Evolutionary conservation across 1,140 invertebrate genomes (phyloP), one percentile per base, ranked within the genome.

Genomic region (Trichoplusia ni): DNA sequence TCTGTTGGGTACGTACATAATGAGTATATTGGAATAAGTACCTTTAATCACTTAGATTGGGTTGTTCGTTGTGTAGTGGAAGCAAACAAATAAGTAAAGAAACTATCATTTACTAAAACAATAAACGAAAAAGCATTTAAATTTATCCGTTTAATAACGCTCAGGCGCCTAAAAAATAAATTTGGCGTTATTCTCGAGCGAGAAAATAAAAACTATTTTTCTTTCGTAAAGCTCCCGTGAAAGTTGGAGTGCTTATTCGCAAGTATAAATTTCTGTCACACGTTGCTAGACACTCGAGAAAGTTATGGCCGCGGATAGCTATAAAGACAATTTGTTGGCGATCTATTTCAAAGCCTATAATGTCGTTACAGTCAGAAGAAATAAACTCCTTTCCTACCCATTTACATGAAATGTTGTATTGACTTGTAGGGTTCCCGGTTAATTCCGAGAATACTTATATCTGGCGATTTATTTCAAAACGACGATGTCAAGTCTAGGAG

Each of bases 171-270:
- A 63, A 63, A 49, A 53, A 54, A 59, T 40, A 49, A 49, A 31
- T 44, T 53, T 29, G 21, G 46, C 38, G 13, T 54, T 67, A 33
- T 60, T 23, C 25, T 47, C 18, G 14, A 19, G 27, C 18, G 31
- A 51, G 51, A 56, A 59, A 59, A 63, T 65, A 64, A 69, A 65
- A 66, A 65, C 68, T 53, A 66, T 69, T 78, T 68, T 67, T 71
- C 69, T 62, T 54, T 59, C 63, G 31, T 67, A 63, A 65, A 67
- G 65, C 64, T 38, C 29, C 51, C 42, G 42, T 37, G 44, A 67
- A 80, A 73, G 67, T 74, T 81, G 72, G 68, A 64, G 58, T 67
- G 63, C 69, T 80, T 71, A 77, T 80, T 77, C 68, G 67, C 67
- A 64, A 67, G 71, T 67, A 75, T 80, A 77, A 73, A 79, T 77